Evolutionary conservation across 2,113 vertebrate genomes (phyloP), one percentile per base, ranked within the genome.

Genomic region (human): DNA sequence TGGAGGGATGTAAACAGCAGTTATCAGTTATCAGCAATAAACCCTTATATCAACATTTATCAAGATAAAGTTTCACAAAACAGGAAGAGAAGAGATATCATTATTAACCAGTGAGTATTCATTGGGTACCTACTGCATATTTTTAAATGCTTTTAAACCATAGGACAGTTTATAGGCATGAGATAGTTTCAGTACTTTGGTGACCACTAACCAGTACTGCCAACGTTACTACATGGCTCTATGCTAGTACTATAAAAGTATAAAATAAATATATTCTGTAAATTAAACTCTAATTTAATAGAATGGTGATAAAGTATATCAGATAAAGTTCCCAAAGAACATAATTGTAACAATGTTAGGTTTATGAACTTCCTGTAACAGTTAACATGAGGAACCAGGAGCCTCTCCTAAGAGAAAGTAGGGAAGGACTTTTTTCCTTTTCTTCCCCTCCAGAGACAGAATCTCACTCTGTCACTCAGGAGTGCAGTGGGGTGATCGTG

Each of bases 241-340:
- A 27, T 66, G 38, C 10, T 45, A 73, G 85, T 90, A 45, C 30
- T 93, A 17, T 30, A 64, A 59, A 93, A 57, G 55, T 79, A 66
- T 25, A 83, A 66, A 93, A 91, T 38, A 55, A 92, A 13, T 43
- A 55, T 83, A 78, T 73, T 66, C 73, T 81, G 75, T 43, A 92
- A 38, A 83, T 61, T 82, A 89, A 78, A 81, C 45, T 86, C 38
- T 59, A 73, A 8, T n/a, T 94, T 93, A 90, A 10, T 64, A 97
- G 43, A 64, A 35, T 72, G 50, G 27, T 79, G 75, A 73, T 17
- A 97, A 73, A 79, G 20, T 61, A n/a, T 59, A 48, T 48, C 45
- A 68, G 76, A 84, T 68, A 80, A 75, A 96, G 30, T 18, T 87
- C 27, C 32, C 55, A 80, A 30, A 30, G 23, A 32, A n/a, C 72